phyloP scores from a whole-genome alignment of 2,888 invertebrate genomes.

The Apamea anceps region DNA sequence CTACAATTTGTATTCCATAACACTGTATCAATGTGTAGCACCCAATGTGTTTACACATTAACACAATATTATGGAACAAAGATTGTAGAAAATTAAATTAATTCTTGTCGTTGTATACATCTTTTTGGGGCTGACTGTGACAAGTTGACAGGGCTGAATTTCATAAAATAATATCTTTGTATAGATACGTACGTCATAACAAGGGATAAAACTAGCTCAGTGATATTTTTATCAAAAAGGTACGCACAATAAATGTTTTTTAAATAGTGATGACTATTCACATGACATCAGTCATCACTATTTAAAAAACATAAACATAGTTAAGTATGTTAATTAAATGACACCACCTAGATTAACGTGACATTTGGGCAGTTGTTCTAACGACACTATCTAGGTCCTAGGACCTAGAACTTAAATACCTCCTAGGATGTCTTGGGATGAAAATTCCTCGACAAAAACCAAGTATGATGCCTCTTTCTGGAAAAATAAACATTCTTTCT shows the following conservation, averaged over 20 bases:
- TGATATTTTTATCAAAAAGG: background rate
- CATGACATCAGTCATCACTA: too few species aligned
- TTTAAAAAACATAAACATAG: too few species aligned
- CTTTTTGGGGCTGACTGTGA: background rate
- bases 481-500: background rate
- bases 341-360: background rate
- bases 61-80: background rate
- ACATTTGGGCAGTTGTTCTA: background rate
- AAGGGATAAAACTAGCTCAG: background rate
- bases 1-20: background rate
- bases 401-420: background rate
- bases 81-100: background rate
- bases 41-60: background rate
- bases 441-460: constrained; percentile 4
- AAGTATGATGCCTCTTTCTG: constrained; percentile 2
- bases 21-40: background rate
- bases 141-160: constrained; percentile 2
- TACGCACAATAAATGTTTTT: background rate
- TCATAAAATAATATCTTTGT: constrained; percentile 17
- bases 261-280: background rate
- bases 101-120: background rate
- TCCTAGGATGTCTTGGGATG: background rate
- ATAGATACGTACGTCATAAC: background rate
- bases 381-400: background rate
- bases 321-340: background rate